Percentiles rank a stretch among this genome's conserved stretches.
Evolutionary conservation across 2,888 invertebrate genomes (phyloP).

Genomic region (Monoplex corrugatus): DNA sequence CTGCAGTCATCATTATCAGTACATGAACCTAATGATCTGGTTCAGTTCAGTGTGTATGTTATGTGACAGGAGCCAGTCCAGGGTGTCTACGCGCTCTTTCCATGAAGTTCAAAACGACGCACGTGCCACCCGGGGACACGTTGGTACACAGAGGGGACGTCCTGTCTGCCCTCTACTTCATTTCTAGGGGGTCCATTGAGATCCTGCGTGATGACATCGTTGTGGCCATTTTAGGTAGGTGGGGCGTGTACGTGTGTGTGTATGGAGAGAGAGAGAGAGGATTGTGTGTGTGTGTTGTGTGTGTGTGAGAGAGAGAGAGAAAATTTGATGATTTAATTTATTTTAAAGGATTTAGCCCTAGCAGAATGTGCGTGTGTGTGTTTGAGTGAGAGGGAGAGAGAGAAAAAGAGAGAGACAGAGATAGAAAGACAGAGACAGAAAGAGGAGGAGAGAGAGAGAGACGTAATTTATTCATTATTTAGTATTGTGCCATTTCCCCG

Average conservation of each 20-base stretch:
- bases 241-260: neutral
- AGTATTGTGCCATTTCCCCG: too few species aligned
- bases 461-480: too few species aligned
- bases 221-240: conserved; percentile 96
- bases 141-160: conserved; percentile 98
- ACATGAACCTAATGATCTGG: too few species aligned
- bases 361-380: neutral
- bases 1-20: too few species aligned
- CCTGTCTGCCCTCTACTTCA: conserved; percentile 96
- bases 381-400: too few species aligned
- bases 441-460: too few species aligned
- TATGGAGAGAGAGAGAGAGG: too few species aligned
- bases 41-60: too few species aligned
- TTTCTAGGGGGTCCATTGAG: conserved; percentile 97
- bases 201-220: conserved; percentile 98
- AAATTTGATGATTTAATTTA: neutral
- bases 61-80: conserved; percentile 90
- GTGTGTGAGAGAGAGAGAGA: too few species aligned
- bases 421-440: too few species aligned
- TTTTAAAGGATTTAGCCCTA: neutral
- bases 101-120: conserved; percentile 92
- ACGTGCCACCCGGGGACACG: conserved; percentile 96
- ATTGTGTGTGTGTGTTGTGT: too few species aligned
- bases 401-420: too few species aligned
- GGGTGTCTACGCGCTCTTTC: conserved; percentile 98